These are phyloP conservation scores for Centropus bengalensis DNA, from an alignment of 2,113 vertebrate genomes.

Conservation along the genomic window DNA sequence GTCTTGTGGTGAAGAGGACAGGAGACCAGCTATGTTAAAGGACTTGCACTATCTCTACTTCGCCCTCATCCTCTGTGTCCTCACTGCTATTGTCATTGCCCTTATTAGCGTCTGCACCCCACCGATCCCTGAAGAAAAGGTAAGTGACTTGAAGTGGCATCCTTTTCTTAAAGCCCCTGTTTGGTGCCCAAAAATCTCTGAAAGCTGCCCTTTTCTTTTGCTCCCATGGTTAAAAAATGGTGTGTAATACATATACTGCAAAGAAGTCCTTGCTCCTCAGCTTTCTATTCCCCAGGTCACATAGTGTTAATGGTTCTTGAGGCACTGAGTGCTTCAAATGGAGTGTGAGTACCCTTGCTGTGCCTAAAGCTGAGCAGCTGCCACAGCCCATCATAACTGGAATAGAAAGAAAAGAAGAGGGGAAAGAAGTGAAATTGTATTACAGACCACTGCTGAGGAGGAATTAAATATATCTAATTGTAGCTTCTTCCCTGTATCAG, in stretches of 20 bases:
- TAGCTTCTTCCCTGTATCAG: conserved; percentile 54
- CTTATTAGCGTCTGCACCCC: conserved; percentile 84
- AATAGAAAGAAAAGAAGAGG: conserved; percentile 6
- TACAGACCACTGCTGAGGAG: conserved; percentile 56
- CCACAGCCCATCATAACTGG: conserved; percentile 1
- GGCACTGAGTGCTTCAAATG: conserved; percentile 24
- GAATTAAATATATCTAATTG: conserved; percentile 71
- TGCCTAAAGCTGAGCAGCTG: conserved; percentile 28
- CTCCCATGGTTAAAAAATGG: not conserved
- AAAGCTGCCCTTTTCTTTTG: not conserved
- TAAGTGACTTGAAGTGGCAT: conserved; percentile 58
- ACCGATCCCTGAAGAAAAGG: conserved; percentile 84
- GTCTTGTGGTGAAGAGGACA: conserved; percentile 86
- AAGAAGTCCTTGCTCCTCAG: not conserved
- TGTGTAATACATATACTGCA: not conserved
- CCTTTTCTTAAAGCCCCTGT: fast-evolving
- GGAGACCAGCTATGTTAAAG: conserved; percentile 83
- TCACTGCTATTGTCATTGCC: conserved; percentile 78
- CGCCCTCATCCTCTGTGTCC: conserved; percentile 84
- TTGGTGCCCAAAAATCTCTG: not conserved
- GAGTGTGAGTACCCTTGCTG: conserved; percentile 59
- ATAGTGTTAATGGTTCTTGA: conserved; percentile 43
- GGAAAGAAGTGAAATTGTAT: conserved; percentile 53
- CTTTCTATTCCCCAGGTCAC: not conserved
- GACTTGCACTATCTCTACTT: conserved; percentile 95